These are phyloP conservation scores for Cydia amplana DNA, from an alignment of 1,140 invertebrate genomes.

Conservation along the genomic window DNA sequence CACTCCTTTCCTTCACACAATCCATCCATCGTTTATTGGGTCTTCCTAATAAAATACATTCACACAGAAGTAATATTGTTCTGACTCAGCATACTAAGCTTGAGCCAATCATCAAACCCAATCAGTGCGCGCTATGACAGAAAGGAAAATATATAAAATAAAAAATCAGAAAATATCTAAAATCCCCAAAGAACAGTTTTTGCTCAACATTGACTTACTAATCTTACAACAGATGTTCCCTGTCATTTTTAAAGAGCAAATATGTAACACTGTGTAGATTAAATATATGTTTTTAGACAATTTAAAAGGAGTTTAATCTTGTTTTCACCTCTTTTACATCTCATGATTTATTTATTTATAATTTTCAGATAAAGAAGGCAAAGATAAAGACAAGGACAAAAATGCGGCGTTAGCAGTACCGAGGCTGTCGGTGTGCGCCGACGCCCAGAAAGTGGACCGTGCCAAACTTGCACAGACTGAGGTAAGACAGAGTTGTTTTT, in stretches of 20 bases:
- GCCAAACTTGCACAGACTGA: slow-evolving; percentile 95
- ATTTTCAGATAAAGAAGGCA: slow-evolving; percentile 85
- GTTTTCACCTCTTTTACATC: not conserved
- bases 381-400: slow-evolving; percentile 91
- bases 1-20: no score
- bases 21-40: no score
- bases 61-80: no score
- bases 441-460: slow-evolving; percentile 95
- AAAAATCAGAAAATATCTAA: no score
- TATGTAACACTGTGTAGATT: not conserved
- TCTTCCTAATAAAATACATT: no score
- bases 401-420: slow-evolving; percentile 88
- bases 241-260: not conserved
- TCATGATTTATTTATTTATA: not conserved
- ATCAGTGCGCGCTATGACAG: no score
- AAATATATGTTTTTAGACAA: not conserved
- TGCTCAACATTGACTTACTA: no score
- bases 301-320: not conserved
- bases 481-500: slow-evolving; percentile 73
- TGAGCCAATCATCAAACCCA: no score
- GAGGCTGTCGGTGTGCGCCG: slow-evolving; percentile 93
- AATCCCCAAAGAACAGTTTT: no score
- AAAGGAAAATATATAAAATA: no score
- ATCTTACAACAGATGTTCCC: not conserved
- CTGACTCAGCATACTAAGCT: no score